Evolutionary conservation across 1,140 invertebrate species (phyloP), one percentile per base, ranked within the genome.

Genomic region (Scaptodrosophila lebanonensis): DNA sequence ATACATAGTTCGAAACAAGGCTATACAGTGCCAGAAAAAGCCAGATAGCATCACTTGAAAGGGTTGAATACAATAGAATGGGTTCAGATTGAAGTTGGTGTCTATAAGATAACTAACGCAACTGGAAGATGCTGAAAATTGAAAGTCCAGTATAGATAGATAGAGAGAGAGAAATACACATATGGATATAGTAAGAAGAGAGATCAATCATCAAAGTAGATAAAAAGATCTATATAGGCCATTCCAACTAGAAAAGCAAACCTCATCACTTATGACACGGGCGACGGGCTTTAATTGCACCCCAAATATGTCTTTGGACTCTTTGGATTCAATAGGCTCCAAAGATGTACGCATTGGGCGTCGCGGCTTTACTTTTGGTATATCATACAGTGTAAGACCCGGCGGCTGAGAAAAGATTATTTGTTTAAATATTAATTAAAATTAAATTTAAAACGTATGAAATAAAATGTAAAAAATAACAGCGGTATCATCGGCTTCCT

Each of bases 241-340:
- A n/a, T 29, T 5, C 5, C 27, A 29, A 9, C 27, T 9, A 43
- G 7, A 22, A 54, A 32, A 35, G 47, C 66, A 43, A 69, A 72
- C 68, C 68, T 71, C 63, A 47, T 64, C 32, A 13, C 9, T 22
- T 33, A 3, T 12, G 45, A 45, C 32, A 38, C 76, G 30, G 33
- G 43, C 53, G 2, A 64, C 38, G n/a, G 65, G 72, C 18, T 53
- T 49, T 40, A 82, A 60, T 15, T 57, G 43, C 6, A 82, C 65
- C 40, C 69, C 68, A 59, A 82, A 82, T 18, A 77, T 64, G 22
- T 60, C 60, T 52, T 69, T 66, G 3, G 47, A 27, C 17, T 62
- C 44, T 36, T 57, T 66, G 13, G 39, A 27, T 22, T 61, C 30
- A 7, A 18, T 16, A 36, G 16, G 40, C 20, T 60, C 52, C 30